Base-by-base conservation (phyloP, 64 coral and sea anemone species). In the Exaiptasia diaphana region DNA sequence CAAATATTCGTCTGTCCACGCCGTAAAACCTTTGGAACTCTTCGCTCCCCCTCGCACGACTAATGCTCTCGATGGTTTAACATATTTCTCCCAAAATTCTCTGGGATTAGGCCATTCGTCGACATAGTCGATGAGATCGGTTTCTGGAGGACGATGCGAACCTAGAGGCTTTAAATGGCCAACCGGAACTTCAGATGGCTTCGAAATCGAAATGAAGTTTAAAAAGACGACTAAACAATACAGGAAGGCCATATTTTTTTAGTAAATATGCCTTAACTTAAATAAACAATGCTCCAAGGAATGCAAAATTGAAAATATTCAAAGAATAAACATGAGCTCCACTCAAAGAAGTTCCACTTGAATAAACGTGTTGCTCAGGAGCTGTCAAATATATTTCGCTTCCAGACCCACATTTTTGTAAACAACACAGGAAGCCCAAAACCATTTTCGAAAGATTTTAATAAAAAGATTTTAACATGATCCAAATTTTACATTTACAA, bases 31-130 rank as follows among this genome's bases (percentile, higher is more conserved):
- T 42, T 55, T 77, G 10, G 79, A 50, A 22, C 85, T 64, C 68
- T 89, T 95, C 0, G 91, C 91, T 0, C 86, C 91, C 3, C 91
- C 91, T 18, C 80, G 65, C 2, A 95, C 55, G 5, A 89, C 86
- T 5, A 82, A 79, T 30, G 91, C 86, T 39, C 68, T 89, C 15
- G 91, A 95, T 13, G 80, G 91, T n/a, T 44, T 83, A 13, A 95
- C 91, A 76, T 89, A 95, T 17, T 85, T 89, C 4, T 20, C 60
- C 91, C 91, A 95, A 29, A 95, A 95, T 18, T 95, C 91, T 58
- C 79, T 24, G 33, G 86, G 79, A 44, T 72, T 83, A 15, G 91
- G 91, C 43, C 88, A 67, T 63, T 80, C 14, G 28, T 84, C 49
- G 50, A 89, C 41, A 23, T 95, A 85, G 38, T 95, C 91, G 18